Evolutionary conservation across 2,888 invertebrate genomes (phyloP), one percentile per base, ranked within the genome.

Genomic region (Aporophyla nigra): DNA sequence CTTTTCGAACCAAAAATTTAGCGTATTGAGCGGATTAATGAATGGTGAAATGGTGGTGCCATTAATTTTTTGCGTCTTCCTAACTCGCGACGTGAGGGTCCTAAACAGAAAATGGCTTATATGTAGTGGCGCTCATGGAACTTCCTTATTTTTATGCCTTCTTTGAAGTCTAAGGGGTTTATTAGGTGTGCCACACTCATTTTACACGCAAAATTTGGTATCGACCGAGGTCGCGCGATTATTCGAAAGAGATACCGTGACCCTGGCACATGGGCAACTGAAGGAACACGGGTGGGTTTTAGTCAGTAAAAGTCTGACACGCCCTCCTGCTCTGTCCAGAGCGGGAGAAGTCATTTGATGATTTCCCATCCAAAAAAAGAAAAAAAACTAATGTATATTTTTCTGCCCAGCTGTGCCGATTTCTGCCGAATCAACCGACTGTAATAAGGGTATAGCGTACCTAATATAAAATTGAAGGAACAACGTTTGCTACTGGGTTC

Each of bases 81-180:
- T 14, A 21, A 51, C 16, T 53, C 16, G 16, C 72, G 66, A 67
- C 56, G 76, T 67, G 53, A 65, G 59, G 33, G 66, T 58, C 76
- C 70, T 81, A 79, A 78, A 69, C 58, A n/a, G 27, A 53, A 59
- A 72, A 49, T 53, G 59, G 46, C 73, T 79, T 76, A 74, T 80
- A 71, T 82, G 56, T 78, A 86, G 83, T 79, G 78, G 73, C 66
- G 56, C 85, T 87, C 51, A 33, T 56, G 67, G 69, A 78, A 80
- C 62, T 80, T 74, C 78, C 71, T 79, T 79, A 76, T 72, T 71
- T 71, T 74, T 62, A 49, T 78, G 33, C 27, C 51, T 54, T 61
- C 58, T 51, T 6, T 19, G 51, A 69, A 78, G 24, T 9, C n/a
- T 77, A 51, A 51, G 12, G 27, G 21, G 27, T 7, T 65, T 49